A percentile compares a stretch with the other conserved stretches of the same genome.
These are phyloP conservation scores for Ambastaia sidthimunki DNA, from an alignment of 2,797 vertebrate species.

Conservation along the genomic window DNA sequence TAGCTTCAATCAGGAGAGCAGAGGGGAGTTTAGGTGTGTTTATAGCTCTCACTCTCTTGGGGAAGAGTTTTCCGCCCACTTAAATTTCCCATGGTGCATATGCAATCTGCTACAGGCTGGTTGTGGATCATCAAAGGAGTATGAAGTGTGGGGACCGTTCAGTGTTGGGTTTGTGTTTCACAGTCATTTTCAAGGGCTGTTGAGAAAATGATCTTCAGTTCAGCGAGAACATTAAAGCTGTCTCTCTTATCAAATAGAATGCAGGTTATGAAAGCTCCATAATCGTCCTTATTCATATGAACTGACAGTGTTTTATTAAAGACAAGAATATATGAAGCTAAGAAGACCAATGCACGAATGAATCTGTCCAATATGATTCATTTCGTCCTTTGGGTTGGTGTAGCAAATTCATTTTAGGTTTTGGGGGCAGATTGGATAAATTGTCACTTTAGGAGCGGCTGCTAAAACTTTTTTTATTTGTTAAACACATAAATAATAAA, in stretches of 20 bases:
- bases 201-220: slow-evolving; percentile 13
- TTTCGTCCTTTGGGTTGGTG: neutral
- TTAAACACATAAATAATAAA: neutral
- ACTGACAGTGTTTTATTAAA: slow-evolving; percentile 25
- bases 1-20: slow-evolving; percentile 19
- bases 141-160: slow-evolving; percentile 9
- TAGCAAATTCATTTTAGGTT: neutral
- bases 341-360: neutral
- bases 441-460: neutral
- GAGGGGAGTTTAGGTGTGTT: slow-evolving; percentile 1
- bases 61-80: slow-evolving; percentile 21
- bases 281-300: neutral
- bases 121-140: slow-evolving; percentile 43
- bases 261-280: slow-evolving; percentile 3
- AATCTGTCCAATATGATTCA: slow-evolving; percentile 14
- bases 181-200: neutral
- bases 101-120: slow-evolving; percentile 33
- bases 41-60: slow-evolving; percentile 12
- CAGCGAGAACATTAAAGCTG: neutral
- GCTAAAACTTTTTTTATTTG: neutral
- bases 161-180: neutral
- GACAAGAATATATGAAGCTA: neutral
- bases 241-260: slow-evolving; percentile 5
- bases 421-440: neutral
- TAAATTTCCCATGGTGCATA: slow-evolving; percentile 45